A percentile compares a stretch with the other conserved stretches of the same genome.
Conservation (phyloP, 2,888 invertebrate genomes). For the Laspeyria flexula region DNA sequence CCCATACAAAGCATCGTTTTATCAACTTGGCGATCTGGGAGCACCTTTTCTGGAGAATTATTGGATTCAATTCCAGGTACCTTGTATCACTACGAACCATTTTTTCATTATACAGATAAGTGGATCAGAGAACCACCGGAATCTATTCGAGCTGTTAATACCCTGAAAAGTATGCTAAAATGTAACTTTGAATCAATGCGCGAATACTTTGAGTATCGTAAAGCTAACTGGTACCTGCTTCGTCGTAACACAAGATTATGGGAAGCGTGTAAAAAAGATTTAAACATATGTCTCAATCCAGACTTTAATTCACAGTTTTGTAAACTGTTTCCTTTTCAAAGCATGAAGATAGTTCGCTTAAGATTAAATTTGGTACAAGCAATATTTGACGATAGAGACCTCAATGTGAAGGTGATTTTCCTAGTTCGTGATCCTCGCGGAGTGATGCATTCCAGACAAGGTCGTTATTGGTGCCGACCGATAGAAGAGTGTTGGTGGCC, state of each 20-base stretch:
- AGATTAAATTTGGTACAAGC: constrained; percentile 89
- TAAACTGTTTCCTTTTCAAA: constrained; percentile 93
- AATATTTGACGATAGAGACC: constrained; percentile 88
- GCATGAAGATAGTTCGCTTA: constrained; percentile 93
- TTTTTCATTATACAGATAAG: constrained; percentile 92
- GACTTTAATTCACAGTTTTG: constrained; percentile 91
- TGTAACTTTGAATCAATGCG: constrained; percentile 91
- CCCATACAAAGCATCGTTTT: constrained; percentile 92
- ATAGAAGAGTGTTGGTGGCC: constrained; percentile 91
- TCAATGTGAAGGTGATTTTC: constrained; percentile 91
- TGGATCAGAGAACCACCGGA: constrained; percentile 91
- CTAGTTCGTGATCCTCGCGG: constrained; percentile 94
- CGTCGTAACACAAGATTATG: constrained; percentile 93
- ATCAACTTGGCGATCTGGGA: constrained; percentile 96
- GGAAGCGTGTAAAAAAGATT: constrained; percentile 89
- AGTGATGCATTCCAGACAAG: constrained; percentile 93
- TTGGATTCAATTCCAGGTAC: constrained; percentile 93
- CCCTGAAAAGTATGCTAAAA: constrained; percentile 89
- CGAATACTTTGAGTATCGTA: constrained; percentile 92
- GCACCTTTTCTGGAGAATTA: constrained; percentile 94
- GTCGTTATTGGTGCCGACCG: constrained; percentile 91
- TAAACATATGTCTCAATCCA: constrained; percentile 75
- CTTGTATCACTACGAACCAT: constrained; percentile 95
- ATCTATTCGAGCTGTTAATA: constrained; percentile 87
- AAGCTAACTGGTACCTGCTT: constrained; percentile 91